These are phyloP conservation scores for Cheilosia vulpina DNA, from an alignment of 2,888 invertebrate species.

Conservation along the genomic window DNA sequence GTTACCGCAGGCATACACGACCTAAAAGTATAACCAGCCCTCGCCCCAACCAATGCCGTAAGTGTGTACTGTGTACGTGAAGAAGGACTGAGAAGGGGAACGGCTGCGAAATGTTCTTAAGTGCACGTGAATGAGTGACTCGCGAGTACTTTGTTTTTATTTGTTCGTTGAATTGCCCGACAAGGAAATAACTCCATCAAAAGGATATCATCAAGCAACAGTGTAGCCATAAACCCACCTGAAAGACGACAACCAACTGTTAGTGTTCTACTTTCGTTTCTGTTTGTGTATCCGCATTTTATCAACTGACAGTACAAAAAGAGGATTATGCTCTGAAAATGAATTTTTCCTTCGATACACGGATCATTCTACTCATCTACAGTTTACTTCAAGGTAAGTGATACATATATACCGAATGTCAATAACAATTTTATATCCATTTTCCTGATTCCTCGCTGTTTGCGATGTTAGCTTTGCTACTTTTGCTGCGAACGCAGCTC, in stretches of 20 bases:
- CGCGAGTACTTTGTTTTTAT: conserved; percentile 60
- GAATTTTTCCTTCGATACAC: conserved; percentile 81
- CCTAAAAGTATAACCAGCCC: conserved; percentile 22
- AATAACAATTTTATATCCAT: conserved; percentile 19
- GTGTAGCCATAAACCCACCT: conserved; percentile 10
- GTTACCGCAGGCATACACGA: conserved; percentile 38
- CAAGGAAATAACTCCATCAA: conserved; percentile 62
- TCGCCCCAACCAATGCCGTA: not conserved
- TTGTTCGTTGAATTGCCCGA: conserved; percentile 61
- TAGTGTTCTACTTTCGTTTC: conserved; percentile 8
- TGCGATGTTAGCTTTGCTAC: conserved; percentile 22
- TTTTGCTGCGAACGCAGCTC: conserved; percentile 3
- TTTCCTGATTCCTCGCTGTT: not conserved
- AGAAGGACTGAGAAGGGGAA: conserved; percentile 8
- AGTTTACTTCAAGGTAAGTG: conserved; percentile 77
- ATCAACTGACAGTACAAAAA: conserved; percentile 74
- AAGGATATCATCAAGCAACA: conserved; percentile 46
- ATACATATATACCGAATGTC: conserved; percentile 9
- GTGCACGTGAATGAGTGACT: conserved; percentile 70
- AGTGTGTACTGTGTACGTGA: conserved; percentile 14
- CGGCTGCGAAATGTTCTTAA: conserved; percentile 54
- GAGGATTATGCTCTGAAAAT: conserved; percentile 82
- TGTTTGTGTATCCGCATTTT: conserved; percentile 56
- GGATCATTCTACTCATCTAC: conserved; percentile 80
- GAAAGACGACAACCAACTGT: conserved; percentile 24